Evolutionary conservation across 2,113 vertebrate genomes (phyloP).

Genomic region (Dicrurus megarhynchus): DNA sequence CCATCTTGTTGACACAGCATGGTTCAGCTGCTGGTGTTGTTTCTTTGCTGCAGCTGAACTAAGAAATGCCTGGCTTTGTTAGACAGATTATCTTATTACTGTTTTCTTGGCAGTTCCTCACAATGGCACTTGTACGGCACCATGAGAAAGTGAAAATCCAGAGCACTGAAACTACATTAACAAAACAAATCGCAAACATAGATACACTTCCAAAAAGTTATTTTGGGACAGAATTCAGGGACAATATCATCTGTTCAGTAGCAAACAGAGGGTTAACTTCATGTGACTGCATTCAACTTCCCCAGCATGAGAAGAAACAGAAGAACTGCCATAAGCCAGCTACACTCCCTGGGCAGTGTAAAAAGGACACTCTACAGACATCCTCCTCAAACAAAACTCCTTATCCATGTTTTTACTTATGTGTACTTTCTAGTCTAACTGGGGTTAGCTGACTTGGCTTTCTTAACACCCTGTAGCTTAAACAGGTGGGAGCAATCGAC

Average conservation of each 20-base stretch:
- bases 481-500: background rate
- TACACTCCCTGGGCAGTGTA: background rate
- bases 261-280: background rate
- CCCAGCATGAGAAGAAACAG: background rate
- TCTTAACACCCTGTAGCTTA: background rate
- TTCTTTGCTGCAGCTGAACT: conserved; percentile 49
- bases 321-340: background rate
- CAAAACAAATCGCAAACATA: background rate
- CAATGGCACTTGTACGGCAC: background rate
- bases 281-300: background rate
- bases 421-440: background rate
- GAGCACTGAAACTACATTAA: background rate
- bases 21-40: conserved; percentile 53
- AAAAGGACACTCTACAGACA: background rate
- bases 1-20: conserved; percentile 56
- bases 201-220: background rate
- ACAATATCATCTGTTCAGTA: background rate
- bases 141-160: conserved; percentile 28
- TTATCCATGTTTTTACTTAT: background rate
- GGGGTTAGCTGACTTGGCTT: background rate
- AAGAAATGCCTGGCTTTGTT: conserved; percentile 52
- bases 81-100: conserved; percentile 43
- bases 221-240: background rate
- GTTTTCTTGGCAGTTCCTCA: conserved; percentile 38
- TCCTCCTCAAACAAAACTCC: background rate